A percentile compares a stretch with the other conserved stretches of the same genome.
Evolutionary conservation across 2,797 vertebrate species (phyloP).

Genomic region (Varecia variegata): DNA sequence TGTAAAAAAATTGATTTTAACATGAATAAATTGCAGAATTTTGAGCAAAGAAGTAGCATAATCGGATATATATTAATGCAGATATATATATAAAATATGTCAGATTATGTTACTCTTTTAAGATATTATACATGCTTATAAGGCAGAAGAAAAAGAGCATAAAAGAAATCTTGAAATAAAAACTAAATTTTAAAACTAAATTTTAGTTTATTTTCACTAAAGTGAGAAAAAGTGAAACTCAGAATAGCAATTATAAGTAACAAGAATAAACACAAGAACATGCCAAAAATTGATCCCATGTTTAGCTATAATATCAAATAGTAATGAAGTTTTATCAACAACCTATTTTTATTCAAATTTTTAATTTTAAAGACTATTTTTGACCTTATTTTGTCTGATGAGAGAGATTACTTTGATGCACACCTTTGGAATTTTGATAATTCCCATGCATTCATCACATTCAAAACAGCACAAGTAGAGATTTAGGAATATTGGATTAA

Average conservation of each 20-base stretch:
- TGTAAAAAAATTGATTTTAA: background rate
- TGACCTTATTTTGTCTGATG: conserved; percentile 82
- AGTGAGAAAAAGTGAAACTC: conserved; percentile 69
- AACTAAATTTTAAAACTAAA: conserved; percentile 63
- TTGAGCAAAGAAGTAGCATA: background rate
- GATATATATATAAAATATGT: background rate
- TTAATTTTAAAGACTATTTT: conserved; percentile 87
- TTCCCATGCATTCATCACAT: conserved; percentile 94
- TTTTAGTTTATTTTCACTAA: conserved; percentile 67
- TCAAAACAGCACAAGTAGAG: conserved; percentile 90
- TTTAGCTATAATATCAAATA: conserved; percentile 58
- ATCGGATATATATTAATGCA: background rate
- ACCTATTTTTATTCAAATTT: conserved; percentile 88
- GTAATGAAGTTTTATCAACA: conserved; percentile 51
- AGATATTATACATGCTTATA: conserved; percentile 66
- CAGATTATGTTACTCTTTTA: background rate
- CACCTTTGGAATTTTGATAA: conserved; percentile 93
- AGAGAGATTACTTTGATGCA: conserved; percentile 91
- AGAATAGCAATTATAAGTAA: conserved; percentile 59
- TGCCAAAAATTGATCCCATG: conserved; percentile 66
- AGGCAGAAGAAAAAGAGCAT: conserved; percentile 68
- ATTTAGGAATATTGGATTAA: conserved; percentile 92
- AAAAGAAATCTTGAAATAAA: conserved; percentile 71
- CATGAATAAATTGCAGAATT: background rate
- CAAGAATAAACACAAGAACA: conserved; percentile 54